Conservation (phyloP, 2,888 invertebrate species). For the Ryuthela nishihirai region DNA sequence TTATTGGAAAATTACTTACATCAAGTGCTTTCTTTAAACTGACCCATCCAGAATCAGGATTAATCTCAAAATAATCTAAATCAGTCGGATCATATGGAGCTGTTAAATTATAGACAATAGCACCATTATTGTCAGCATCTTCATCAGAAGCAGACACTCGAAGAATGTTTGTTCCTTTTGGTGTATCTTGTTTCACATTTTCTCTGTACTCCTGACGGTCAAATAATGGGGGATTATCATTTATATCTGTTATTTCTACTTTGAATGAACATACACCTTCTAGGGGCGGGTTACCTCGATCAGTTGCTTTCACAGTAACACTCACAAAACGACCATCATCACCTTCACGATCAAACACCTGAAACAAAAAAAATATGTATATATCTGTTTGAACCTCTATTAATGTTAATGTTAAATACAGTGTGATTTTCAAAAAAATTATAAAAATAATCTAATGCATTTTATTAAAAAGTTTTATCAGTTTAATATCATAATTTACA, state of each 20-base stretch:
- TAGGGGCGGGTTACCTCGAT: slow-evolving; percentile 95
- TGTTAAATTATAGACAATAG: slow-evolving; percentile 84
- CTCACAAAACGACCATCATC: slow-evolving; percentile 95
- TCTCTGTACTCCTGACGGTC: slow-evolving; percentile 97
- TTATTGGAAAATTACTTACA: slow-evolving; percentile 73
- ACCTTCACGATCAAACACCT: slow-evolving; percentile 92
- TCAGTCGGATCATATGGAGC: slow-evolving; percentile 84
- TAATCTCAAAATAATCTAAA: slow-evolving; percentile 93
- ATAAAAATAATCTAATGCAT: too few species aligned
- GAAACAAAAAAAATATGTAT: too few species aligned
- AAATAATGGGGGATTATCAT: slow-evolving; percentile 93
- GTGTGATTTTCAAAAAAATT: too few species aligned
- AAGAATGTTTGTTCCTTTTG: slow-evolving; percentile 88
- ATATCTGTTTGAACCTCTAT: too few species aligned
- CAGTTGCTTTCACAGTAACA: slow-evolving; percentile 95
- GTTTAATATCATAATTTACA: too few species aligned
- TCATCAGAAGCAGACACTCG: slow-evolving; percentile 94
- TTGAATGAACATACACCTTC: slow-evolving; percentile 98
- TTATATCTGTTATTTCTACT: slow-evolving; percentile 95
- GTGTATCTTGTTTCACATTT: slow-evolving; percentile 94
- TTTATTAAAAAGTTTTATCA: too few species aligned
- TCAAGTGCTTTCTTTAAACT: slow-evolving; percentile 90
- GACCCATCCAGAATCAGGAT: slow-evolving; percentile 96
- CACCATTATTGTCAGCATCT: slow-evolving; percentile 95
- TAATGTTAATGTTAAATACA: too few species aligned